Conservation (phyloP, 2,113 vertebrate genomes). For the Otus sunia region DNA sequence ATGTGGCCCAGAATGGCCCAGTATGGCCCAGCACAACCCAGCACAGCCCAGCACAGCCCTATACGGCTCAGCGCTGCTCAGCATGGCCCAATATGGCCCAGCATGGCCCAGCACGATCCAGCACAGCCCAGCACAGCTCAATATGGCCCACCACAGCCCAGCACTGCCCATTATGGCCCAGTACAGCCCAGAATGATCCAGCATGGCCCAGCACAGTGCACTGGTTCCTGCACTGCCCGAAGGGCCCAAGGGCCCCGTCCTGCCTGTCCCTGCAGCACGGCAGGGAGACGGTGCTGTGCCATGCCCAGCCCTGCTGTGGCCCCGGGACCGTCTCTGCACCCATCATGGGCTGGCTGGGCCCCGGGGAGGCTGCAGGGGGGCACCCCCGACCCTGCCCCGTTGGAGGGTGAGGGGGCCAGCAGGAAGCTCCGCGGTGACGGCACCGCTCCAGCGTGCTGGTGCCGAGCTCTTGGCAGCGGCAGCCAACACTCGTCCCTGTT, state of each 20-base stretch:
- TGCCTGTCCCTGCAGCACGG: not conserved
- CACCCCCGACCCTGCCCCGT: too few species aligned
- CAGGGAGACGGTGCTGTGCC: accelerated
- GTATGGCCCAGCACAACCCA: too few species aligned
- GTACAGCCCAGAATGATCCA: too few species aligned
- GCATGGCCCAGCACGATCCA: too few species aligned
- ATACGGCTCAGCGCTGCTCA: too few species aligned
- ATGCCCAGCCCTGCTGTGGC: accelerated
- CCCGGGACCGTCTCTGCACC: accelerated
- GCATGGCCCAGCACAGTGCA: not conserved
- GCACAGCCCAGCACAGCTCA: too few species aligned
- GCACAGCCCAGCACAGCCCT: too few species aligned
- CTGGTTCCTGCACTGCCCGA: too few species aligned
- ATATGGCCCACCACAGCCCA: too few species aligned
- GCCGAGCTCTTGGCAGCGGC: accelerated
- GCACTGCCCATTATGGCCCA: not conserved
- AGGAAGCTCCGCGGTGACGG: accelerated
- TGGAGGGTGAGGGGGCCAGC: not conserved
- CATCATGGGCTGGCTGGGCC: accelerated
- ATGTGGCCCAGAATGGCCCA: too few species aligned
- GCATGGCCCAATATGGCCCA: too few species aligned
- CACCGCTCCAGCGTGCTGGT: accelerated
- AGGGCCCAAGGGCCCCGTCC: too few species aligned
- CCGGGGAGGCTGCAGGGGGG: not conserved
- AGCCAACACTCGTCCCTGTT: accelerated